phyloP scores from a whole-genome alignment of 2,797 vertebrate species.

The Poecilia gillii region DNA sequence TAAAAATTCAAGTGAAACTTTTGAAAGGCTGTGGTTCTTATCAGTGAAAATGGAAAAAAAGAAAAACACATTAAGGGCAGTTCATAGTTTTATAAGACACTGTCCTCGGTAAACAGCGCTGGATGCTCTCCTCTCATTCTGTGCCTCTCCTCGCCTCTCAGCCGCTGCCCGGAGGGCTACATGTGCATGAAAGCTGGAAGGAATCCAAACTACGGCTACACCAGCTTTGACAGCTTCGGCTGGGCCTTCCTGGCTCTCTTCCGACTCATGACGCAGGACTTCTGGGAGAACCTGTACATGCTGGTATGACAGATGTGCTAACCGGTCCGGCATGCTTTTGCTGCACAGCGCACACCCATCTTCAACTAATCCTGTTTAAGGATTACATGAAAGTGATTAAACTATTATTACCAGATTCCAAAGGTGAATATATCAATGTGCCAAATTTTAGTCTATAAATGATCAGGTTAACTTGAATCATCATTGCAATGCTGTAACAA shows the following conservation, averaged over 20 bases:
- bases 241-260: constrained; percentile 99
- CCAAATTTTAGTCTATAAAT: neutral
- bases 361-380: neutral
- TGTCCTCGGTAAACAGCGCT: constrained; percentile 31
- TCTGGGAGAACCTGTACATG: constrained; percentile 98
- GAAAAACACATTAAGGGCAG: neutral
- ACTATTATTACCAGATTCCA: neutral
- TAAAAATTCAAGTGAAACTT: neutral
- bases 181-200: constrained; percentile 97
- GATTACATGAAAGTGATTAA: neutral
- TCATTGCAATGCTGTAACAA: neutral
- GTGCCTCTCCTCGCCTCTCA: constrained; percentile 58
- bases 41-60: neutral
- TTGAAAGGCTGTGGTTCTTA: neutral
- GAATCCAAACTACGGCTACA: constrained; percentile 99
- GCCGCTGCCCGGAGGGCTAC: constrained; percentile 96
- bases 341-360: neutral
- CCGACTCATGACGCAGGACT: constrained; percentile 99
- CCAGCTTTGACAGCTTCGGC: constrained; percentile 98
- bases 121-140: constrained; percentile 26
- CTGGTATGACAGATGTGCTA: constrained; percentile 82
- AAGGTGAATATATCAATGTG: neutral
- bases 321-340: constrained; percentile 5
- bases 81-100: neutral
- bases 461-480: neutral